Evolutionary conservation across 2,113 vertebrate genomes (phyloP).

Genomic region (Marmota flaviventris): DNA sequence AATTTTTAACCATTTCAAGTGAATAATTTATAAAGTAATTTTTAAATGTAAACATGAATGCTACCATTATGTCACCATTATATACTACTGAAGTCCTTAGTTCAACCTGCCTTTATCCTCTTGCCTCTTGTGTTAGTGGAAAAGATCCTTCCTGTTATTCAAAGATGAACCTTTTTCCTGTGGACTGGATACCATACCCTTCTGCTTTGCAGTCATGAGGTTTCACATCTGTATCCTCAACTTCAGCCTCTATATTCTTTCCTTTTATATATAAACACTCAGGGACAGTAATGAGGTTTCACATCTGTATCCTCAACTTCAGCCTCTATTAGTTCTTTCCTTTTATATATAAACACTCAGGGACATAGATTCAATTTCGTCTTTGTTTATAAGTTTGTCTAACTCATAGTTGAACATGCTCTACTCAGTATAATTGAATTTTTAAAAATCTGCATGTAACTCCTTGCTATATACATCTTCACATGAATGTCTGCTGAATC

Average conservation of each 20-base stretch:
- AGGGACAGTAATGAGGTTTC: background rate
- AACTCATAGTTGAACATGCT: background rate
- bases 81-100: background rate
- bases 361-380: constrained; percentile 15
- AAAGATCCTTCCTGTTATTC: constrained; percentile 6
- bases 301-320: background rate
- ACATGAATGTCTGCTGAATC: background rate
- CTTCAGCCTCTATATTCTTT: background rate
- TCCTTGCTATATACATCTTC: background rate
- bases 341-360: background rate
- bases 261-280: background rate
- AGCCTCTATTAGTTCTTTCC: background rate
- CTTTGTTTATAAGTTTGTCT: constrained; percentile 16
- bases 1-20: background rate
- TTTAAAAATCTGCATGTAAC: background rate
- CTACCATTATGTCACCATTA: background rate
- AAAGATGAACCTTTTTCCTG: background rate
- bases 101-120: background rate
- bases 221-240: background rate
- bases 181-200: background rate
- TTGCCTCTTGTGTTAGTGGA: constrained; percentile 7
- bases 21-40: background rate
- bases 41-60: constrained; percentile 34
- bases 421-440: background rate
- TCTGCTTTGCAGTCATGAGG: background rate